phyloP scores from a whole-genome alignment of 2,797 vertebrate genomes.

The Erithacus rubecula region DNA sequence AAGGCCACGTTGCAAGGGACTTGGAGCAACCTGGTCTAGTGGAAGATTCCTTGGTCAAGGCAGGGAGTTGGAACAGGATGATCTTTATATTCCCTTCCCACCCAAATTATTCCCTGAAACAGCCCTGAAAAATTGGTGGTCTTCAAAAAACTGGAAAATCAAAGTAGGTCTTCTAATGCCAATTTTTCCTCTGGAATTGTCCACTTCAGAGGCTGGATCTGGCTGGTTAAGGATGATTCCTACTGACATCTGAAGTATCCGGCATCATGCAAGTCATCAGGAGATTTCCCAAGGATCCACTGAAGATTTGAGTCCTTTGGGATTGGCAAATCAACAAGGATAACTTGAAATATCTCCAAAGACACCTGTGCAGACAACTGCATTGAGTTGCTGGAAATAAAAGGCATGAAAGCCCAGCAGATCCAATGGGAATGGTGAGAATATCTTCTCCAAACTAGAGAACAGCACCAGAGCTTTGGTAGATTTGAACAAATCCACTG shows the following conservation, averaged over 20 bases:
- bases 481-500: not conserved
- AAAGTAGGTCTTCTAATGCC: not conserved
- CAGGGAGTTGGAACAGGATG: not conserved
- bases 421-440: not conserved
- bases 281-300: not conserved
- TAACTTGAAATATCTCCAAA: not conserved
- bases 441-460: not conserved
- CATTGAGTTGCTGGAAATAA: not conserved
- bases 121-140: not conserved
- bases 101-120: not conserved
- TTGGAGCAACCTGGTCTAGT: not conserved
- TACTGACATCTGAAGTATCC: not conserved
- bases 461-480: not conserved
- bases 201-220: not conserved
- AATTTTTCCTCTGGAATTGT: not conserved
- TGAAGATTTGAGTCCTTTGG: not conserved
- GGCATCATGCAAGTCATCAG: not conserved
- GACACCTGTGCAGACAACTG: not conserved
- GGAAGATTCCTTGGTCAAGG: not conserved
- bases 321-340: not conserved
- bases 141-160: not conserved
- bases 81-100: not conserved
- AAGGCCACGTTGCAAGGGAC: accelerated
- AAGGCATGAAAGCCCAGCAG: not conserved
- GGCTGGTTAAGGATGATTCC: not conserved